Percentiles rank a stretch among this genome's conserved stretches.
Evolutionary conservation across 2,797 vertebrate genomes (phyloP).

Genomic region (Enteromius afrohamiltoni): DNA sequence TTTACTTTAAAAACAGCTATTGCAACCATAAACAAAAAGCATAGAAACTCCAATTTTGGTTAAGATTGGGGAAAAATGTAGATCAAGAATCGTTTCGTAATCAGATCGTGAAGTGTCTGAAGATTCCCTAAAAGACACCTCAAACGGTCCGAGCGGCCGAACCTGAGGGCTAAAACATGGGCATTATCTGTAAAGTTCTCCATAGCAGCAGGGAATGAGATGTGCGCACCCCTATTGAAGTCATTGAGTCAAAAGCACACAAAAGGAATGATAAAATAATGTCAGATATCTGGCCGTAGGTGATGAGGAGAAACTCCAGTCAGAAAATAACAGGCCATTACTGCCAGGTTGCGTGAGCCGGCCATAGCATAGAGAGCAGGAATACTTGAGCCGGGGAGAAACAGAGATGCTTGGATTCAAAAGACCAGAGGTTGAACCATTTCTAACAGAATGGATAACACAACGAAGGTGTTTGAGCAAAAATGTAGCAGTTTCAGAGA

Average conservation of each 20-base stretch:
- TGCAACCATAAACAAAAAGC: too few species aligned
- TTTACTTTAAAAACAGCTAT: too few species aligned
- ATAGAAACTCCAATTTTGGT: too few species aligned
- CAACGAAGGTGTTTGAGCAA: not conserved
- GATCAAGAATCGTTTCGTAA: too few species aligned
- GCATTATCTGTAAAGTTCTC: conserved; percentile 18
- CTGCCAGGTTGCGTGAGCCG: not conserved
- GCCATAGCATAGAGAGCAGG: not conserved
- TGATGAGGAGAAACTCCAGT: not conserved
- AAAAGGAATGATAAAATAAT: conserved; percentile 18
- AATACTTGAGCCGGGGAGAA: not conserved
- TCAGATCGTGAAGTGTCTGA: too few species aligned
- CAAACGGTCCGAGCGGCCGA: not conserved
- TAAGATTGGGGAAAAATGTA: too few species aligned
- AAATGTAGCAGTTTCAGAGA: conserved; percentile 14
- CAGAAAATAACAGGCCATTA: conserved; percentile 24
- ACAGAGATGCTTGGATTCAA: too few species aligned
- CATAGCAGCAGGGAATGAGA: conserved; percentile 32
- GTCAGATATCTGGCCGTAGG: conserved; percentile 19
- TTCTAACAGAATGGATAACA: not conserved
- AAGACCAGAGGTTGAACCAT: conserved; percentile 14
- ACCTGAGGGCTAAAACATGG: conserved; percentile 7
- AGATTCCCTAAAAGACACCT: not conserved
- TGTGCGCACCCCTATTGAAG: conserved; percentile 14
- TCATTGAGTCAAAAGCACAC: conserved; percentile 8